Percentiles rank a stretch among this genome's conserved stretches.
Evolutionary conservation across 37 sponge, comb jelly and placozoan species (phyloP).

Genomic region (Chondrilla cf. caribensis): DNA sequence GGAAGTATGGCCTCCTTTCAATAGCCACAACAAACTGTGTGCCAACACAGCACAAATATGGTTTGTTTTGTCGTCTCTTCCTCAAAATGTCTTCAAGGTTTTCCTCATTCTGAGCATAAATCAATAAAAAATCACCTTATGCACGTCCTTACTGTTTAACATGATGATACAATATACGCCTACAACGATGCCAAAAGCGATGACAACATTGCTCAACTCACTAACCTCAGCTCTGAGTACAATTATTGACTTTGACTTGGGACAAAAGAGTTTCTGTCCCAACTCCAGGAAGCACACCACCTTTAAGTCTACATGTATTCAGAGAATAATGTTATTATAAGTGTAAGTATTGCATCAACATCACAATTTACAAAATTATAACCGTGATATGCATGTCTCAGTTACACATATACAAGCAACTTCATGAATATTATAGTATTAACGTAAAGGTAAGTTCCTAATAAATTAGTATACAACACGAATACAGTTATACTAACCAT

Average conservation of each 20-base stretch:
- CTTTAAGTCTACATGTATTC: neutral
- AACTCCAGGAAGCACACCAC: neutral
- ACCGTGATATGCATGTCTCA: too few species aligned
- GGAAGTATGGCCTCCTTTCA: too few species aligned
- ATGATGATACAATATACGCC: neutral
- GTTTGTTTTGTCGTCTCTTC: neutral
- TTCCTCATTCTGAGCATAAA: neutral
- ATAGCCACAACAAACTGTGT: neutral
- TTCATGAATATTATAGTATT: too few species aligned
- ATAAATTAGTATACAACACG: neutral
- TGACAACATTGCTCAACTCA: neutral
- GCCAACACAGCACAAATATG: neutral
- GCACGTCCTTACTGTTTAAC: neutral
- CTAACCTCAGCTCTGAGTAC: neutral
- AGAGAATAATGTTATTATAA: too few species aligned
- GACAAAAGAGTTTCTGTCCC: neutral
- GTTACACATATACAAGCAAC: too few species aligned
- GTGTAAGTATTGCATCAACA: neutral
- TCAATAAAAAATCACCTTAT: too few species aligned
- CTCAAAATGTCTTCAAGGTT: neutral
- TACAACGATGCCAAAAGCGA: too few species aligned
- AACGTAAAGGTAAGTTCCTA: neutral
- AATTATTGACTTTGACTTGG: conserved; percentile 3
- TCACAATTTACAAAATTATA: neutral
- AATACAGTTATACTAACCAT: neutral